Evolutionary conservation across 2,888 invertebrate genomes (phyloP).

Genomic region (Diachrysia chrysitis): DNA sequence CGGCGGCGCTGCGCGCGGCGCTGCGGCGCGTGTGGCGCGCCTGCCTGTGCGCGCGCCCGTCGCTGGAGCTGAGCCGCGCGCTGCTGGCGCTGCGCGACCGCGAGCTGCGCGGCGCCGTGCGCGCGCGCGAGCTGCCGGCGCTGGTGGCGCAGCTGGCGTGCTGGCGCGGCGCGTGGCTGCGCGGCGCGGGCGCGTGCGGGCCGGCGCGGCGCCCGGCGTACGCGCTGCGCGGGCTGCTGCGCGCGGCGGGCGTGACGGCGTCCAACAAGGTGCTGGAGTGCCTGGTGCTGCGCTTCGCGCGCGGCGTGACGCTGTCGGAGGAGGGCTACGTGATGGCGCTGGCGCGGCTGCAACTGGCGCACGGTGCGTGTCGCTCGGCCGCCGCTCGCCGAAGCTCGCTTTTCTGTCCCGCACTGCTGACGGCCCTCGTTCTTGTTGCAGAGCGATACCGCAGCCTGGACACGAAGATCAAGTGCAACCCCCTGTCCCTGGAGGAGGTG

Average conservation of each 20-base stretch:
- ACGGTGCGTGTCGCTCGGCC: conserved; percentile 64
- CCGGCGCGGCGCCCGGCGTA: conserved; percentile 72
- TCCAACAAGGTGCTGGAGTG: conserved; percentile 93
- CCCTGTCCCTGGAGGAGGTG: conserved; percentile 92
- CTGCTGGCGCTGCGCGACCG: conserved; percentile 91
- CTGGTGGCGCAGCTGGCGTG: conserved; percentile 89
- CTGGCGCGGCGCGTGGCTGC: conserved; percentile 62
- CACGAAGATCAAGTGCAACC: conserved; percentile 92
- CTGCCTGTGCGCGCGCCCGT: conserved; percentile 71
- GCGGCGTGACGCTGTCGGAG: conserved; percentile 88
- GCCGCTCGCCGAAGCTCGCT: conserved; percentile 31
- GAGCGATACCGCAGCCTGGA: conserved; percentile 92
- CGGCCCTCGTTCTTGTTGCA: conserved; percentile 73
- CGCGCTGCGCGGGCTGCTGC: conserved; percentile 90
- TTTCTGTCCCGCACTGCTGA: neutral
- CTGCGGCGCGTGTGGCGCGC: conserved; percentile 81
- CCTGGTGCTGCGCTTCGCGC: conserved; percentile 91
- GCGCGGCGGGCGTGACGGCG: conserved; percentile 90
- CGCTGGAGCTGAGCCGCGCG: conserved; percentile 91
- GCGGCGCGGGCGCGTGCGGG: conserved; percentile 60
- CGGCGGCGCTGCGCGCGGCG: conserved; percentile 49
- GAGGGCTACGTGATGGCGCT: conserved; percentile 91
- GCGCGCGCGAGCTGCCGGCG: conserved; percentile 89
- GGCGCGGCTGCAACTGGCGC: conserved; percentile 75
- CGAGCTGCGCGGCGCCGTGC: conserved; percentile 90